Conservation (phyloP, 2,888 invertebrate genomes). For the Prenolepis imparis region DNA sequence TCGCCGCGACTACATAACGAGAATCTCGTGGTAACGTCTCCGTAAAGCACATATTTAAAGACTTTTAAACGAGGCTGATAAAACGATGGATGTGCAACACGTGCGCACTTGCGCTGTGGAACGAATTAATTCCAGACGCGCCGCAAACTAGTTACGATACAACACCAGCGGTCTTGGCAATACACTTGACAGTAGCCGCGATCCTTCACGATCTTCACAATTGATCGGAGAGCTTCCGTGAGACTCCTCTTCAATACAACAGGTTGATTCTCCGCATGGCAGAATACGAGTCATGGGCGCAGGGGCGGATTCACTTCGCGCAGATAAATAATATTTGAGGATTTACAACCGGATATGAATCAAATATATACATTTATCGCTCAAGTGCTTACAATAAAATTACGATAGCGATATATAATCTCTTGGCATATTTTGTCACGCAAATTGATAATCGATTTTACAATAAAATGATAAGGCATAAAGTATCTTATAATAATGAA, state of each 20-base stretch:
- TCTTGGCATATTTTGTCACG: not conserved
- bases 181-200: slow-evolving; percentile 59
- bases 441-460: not conserved
- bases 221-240: slow-evolving; percentile 64
- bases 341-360: slow-evolving; percentile 41
- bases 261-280: slow-evolving; percentile 30
- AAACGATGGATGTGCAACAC: slow-evolving; percentile 59
- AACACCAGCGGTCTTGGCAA: slow-evolving; percentile 43
- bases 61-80: slow-evolving; percentile 74
- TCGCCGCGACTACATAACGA: slow-evolving; percentile 51
- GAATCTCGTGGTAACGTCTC: slow-evolving; percentile 61
- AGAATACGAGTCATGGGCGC: slow-evolving; percentile 49
- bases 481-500: not conserved
- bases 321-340: slow-evolving; percentile 9
- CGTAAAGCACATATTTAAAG: slow-evolving; percentile 68
- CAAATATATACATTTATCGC: not conserved
- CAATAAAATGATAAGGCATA: not conserved
- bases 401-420: not conserved
- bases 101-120: slow-evolving; percentile 62
- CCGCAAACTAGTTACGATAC: slow-evolving; percentile 59
- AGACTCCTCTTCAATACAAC: slow-evolving; percentile 50
- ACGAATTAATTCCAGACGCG: slow-evolving; percentile 74
- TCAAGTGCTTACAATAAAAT: slow-evolving; percentile 7
- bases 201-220: slow-evolving; percentile 70
- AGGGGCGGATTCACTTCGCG: slow-evolving; percentile 51